A percentile compares a stretch with the other conserved stretches of the same genome.
phyloP scores from a whole-genome alignment of 2,797 vertebrate species.

The Harpagifer antarcticus region DNA sequence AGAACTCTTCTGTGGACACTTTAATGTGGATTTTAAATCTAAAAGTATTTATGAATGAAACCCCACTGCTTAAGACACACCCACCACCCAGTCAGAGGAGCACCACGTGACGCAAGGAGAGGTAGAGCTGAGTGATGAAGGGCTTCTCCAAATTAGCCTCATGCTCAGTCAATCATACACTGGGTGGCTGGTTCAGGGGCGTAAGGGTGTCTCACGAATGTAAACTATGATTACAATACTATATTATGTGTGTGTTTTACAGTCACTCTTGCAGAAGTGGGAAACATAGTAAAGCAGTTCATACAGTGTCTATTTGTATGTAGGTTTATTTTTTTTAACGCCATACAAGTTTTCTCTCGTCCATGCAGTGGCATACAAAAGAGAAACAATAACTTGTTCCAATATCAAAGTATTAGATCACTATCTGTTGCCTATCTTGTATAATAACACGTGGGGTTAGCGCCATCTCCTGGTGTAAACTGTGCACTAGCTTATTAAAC shows the following conservation, averaged over 20 bases:
- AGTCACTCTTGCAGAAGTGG: not conserved
- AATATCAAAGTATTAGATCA: not conserved
- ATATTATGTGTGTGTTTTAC: not conserved
- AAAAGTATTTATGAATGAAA: conserved; percentile 95
- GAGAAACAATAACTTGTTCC: not conserved
- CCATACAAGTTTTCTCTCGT: no score
- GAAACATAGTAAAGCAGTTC: not conserved
- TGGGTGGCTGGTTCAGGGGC: not conserved
- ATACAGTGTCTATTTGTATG: not conserved
- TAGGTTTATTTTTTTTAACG: not conserved
- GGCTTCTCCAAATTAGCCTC: conserved; percentile 21
- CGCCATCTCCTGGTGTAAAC: conserved; percentile 69
- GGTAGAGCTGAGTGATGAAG: conserved; percentile 49
- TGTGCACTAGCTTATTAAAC: not conserved
- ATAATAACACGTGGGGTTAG: not conserved
- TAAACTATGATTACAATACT: no score
- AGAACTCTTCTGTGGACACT: conserved; percentile 71
- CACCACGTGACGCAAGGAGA: conserved; percentile 80
- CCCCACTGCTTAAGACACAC: conserved; percentile 82
- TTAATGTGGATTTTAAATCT: conserved; percentile 82
- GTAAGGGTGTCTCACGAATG: not conserved
- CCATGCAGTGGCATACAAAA: not conserved
- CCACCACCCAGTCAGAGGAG: conserved; percentile 80
- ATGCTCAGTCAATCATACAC: not conserved
- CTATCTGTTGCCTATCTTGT: not conserved